Base-by-base conservation (phyloP, 2,888 invertebrate genomes). In the Gymnoscelis rufifasciata region DNA sequence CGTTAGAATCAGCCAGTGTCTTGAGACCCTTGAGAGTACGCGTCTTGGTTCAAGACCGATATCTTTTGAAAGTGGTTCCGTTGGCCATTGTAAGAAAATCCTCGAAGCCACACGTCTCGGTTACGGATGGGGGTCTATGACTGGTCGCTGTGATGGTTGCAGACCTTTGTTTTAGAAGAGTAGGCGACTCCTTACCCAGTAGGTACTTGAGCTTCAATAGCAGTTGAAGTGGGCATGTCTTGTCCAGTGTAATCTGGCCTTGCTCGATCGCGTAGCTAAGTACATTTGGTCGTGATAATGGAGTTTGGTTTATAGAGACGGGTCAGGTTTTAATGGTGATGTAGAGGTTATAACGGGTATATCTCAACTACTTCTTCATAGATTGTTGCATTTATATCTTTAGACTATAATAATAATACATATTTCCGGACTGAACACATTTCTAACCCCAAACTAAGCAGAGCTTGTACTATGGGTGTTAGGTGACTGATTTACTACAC, bases 181-280 rank as follows among this genome's bases (percentile, higher is more conserved):
- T 48, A 47, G 44, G 58, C 41, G 35, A 71, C 70, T 64, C 54
- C 41, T 54, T 68, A 74, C 57, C 56, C 56, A 52, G 5, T 50
- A 47, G 52, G 5, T 50, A 47, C 64, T 71, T 63, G 70, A 74
- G 76, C 66, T 66, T 76, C 76, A 75, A 77, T 76, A 77, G 73
- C 66, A 64, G 67, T 64, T 75, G 73, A 77, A 83, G 82, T 79
- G 81, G 80, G 67, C 76, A 72, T 81, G 82, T 82, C 78, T 75
- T 70, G 51, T 43, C 83, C 70, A 74, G 59, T 60, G n/a, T 70
- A 64, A 43, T 38, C 43, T 57, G 81, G 69, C 24, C 79, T 62
- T 51, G 64, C 55, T 49, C 56, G 53, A 51, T 57, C 56, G 64
- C 60, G 58, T 38, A 45, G 49, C 39, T 60, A 47, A 60, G 71